Conservation (phyloP, 2,113 vertebrate genomes). For the Clarias gariepinus region DNA sequence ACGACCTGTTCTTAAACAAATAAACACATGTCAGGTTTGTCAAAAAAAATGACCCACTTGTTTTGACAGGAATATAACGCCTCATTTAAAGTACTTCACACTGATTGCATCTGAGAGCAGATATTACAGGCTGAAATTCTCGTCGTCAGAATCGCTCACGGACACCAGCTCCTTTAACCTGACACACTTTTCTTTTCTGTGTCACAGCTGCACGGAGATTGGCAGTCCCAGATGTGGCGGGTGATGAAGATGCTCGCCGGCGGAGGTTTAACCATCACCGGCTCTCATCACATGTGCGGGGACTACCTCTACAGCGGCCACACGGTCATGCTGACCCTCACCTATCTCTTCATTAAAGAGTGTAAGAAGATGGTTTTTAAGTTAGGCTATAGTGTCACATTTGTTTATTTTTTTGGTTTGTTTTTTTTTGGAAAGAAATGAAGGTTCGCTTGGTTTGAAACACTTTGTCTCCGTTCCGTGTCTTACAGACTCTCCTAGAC, state of each 20-base stretch:
- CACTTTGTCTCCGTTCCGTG: background rate
- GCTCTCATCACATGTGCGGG: conserved; percentile 85
- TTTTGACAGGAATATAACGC: background rate
- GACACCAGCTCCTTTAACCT: background rate
- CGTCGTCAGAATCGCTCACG: background rate
- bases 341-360: conserved; percentile 88
- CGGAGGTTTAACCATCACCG: conserved; percentile 85
- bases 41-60: background rate
- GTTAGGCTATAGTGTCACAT: background rate
- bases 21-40: background rate
- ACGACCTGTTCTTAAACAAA: background rate
- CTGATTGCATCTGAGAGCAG: background rate
- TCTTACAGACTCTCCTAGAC: conserved; percentile 79
- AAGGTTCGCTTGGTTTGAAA: no score
- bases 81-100: background rate
- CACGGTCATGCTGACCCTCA: conserved; percentile 86
- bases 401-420: no score
- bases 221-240: conserved; percentile 82
- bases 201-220: conserved; percentile 81
- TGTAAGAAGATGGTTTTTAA: conserved; percentile 71
- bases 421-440: background rate
- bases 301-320: conserved; percentile 89
- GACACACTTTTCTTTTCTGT: background rate
- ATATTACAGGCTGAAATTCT: background rate
- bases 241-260: conserved; percentile 87